Base-by-base conservation (phyloP, 2,888 invertebrate genomes). In the Polydrusus cervinus region DNA sequence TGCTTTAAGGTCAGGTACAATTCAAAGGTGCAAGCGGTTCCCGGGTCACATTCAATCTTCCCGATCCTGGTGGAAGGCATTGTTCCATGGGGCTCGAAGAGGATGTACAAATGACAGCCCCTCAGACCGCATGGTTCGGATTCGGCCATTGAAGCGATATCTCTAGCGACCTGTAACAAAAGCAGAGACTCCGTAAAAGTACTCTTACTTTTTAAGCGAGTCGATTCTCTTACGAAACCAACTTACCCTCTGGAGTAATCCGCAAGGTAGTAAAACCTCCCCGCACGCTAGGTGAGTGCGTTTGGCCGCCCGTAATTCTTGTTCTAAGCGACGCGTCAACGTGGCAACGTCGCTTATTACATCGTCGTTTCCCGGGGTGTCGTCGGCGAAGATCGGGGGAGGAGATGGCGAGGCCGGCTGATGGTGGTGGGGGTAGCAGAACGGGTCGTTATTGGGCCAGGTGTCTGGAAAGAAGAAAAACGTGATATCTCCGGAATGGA, bases 61-160 rank as follows among this genome's bases (percentile, higher is more conserved):
- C 94, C 94, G 82, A 97, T 90, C 84, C 92, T 90, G 82, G 93
- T 89, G 38, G 71, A 69, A 3, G 78, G 75, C 61, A 71, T 14
- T 13, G 69, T 45, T 87, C 79, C 80, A 30, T 78, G 76, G 71
- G 89, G 89, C 86, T 95, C 94, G 83, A 95, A 94, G 87, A 94
- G 93, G 74, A 97, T 92, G 87, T 93, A 94, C 79, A 97, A 89
- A n/a, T 93, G 93, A 84, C 96, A 95, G 47, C 96, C 97, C 80
- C 95, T 89, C 62, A 96, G 91, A 65, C 97, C 97, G 88, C 95
- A 97, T 16, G 97, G 97, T 87, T 97, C 97, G 66, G 93, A 92
- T 85, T 96, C 95, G 0, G 97, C 95, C 89, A 95, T 92, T 70
- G 91, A 90, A 67, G 96, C 89, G 76, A 96, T 93, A 85, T 95